Base-by-base conservation (phyloP, 2,797 vertebrate genomes). In the Mormyrus hasselquistii region DNA sequence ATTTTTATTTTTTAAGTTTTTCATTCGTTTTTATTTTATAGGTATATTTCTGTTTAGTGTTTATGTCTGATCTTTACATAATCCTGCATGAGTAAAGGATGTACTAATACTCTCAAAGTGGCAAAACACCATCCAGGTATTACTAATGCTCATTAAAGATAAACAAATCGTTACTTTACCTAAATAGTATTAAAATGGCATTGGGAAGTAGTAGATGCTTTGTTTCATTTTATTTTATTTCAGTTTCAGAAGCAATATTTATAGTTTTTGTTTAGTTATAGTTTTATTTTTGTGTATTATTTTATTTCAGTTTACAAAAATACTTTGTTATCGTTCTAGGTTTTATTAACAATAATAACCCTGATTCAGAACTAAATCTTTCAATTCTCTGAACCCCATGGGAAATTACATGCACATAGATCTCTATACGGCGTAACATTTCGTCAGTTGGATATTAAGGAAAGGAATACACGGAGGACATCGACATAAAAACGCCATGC, bases 401-500 rank as follows among this genome's bases (percentile, higher is more conserved):
- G 41, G 4, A 65, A 38, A 8, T 44, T 3, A 2, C 69, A 34
- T 25, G n/a, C 19, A 8, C 79, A 38, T 19, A 16, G 34, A 14
- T 12, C n/a, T 69, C 9, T 88, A 8, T 4, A 53, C 2, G 57
- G 59, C 9, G 3, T 52, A 14, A 65, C 57, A 87, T 62, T 62
- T 88, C 88, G 25, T 53, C 12, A 22, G 83, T 10, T 22, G 53
- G 14, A 88, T 62, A 73, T 79, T 90, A 50, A 76, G 69, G 82
- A 1, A 62, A 65, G 41, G 29, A 86, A 59, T 44, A 73, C 53
- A 76, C 34, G 12, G n/a, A 73, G 47, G 50, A 25, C 47, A 86
- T 22, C n/a, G 6, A 50, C 2, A 25, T 10, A 50, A 29, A 0
- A 59, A 22, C 82, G 29, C 12, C 44, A 25, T 10, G 25, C 34